These are phyloP conservation scores for Rhodeus uyekii DNA, from an alignment of 2,797 vertebrate species.

Conservation along the genomic window DNA sequence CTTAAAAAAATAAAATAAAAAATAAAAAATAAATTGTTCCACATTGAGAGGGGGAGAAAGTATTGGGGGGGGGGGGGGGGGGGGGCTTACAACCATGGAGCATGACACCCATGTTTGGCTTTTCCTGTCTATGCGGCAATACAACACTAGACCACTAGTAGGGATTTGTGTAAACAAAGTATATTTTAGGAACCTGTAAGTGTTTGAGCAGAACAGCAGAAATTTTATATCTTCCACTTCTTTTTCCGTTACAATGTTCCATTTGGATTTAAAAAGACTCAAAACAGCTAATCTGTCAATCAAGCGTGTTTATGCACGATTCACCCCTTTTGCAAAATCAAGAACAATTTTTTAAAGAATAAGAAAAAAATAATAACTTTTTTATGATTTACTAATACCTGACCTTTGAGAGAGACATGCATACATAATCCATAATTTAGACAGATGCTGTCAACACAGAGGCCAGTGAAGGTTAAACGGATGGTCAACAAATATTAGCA, in stretches of 20 bases:
- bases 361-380: not conserved
- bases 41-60: not conserved
- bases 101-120: conserved; percentile 56
- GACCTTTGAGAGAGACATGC: not conserved
- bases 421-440: not conserved
- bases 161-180: not conserved
- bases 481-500: conserved; percentile 40
- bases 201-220: not conserved
- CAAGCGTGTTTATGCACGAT: not conserved
- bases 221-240: not conserved
- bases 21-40: no score
- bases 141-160: conserved; percentile 61
- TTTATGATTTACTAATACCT: conserved; percentile 5
- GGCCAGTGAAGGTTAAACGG: conserved; percentile 14
- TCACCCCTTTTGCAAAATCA: not conserved
- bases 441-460: conserved; percentile 14
- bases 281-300: not conserved
- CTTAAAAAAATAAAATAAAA: no score
- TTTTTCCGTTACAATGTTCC: not conserved
- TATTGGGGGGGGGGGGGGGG: not conserved
- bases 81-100: not conserved
- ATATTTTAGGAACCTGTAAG: not conserved
- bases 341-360: not conserved
- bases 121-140: conserved; percentile 64
- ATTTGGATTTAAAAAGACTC: not conserved